Conservation (phyloP, 2,888 invertebrate genomes). For the Pachliopta kotzebuea region DNA sequence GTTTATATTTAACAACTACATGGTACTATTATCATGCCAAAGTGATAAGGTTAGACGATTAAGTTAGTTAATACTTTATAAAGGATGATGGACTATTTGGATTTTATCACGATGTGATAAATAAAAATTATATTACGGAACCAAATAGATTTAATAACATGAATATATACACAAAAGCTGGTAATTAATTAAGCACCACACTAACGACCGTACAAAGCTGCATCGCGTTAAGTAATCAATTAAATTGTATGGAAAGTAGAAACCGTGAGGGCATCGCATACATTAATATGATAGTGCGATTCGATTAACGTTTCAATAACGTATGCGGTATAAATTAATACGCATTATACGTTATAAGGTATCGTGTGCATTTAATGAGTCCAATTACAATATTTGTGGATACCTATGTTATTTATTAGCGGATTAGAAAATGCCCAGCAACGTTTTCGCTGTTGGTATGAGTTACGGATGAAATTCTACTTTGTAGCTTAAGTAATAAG, state of each 20-base stretch:
- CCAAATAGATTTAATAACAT: background rate
- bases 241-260: slow-evolving; percentile 10
- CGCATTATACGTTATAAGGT: slow-evolving; percentile 40
- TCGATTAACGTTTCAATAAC: slow-evolving; percentile 33
- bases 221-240: slow-evolving; percentile 23
- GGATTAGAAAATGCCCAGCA: slow-evolving; percentile 37
- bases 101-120: background rate
- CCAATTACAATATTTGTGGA: slow-evolving; percentile 47
- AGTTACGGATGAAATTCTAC: slow-evolving; percentile 27
- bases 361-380: slow-evolving; percentile 48
- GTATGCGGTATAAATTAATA: slow-evolving; percentile 42
- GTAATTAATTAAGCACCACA: slow-evolving; percentile 11
- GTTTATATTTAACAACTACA: no score
- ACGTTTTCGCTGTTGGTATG: slow-evolving; percentile 25
- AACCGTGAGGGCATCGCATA: slow-evolving; percentile 31
- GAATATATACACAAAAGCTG: background rate
- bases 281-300: slow-evolving; percentile 34
- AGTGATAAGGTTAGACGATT: no score
- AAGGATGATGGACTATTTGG: no score
- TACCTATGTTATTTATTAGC: slow-evolving; percentile 45
- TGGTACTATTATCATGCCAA: no score
- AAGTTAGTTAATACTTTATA: no score
- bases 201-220: slow-evolving; percentile 13
- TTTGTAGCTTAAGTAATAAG: slow-evolving; percentile 25
- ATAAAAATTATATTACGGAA: background rate